Evolutionary conservation across 2,888 invertebrate genomes (phyloP).

Genomic region (Dicyrtoma fusca): DNA sequence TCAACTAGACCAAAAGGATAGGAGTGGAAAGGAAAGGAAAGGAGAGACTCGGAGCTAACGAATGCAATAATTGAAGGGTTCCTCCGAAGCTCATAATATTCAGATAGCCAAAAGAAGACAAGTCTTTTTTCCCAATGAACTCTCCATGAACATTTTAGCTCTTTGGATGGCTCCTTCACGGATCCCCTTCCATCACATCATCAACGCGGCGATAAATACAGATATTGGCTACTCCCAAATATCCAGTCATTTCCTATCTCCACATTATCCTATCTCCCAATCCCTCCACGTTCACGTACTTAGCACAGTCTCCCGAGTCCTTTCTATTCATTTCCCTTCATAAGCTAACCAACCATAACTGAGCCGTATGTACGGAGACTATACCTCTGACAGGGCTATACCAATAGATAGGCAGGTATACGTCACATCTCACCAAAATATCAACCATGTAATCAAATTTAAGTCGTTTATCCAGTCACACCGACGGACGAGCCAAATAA

Average conservation of each 20-base stretch:
- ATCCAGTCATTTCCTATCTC: conserved; percentile 21
- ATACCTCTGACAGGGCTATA: too few relatives aligned
- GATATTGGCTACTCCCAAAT: conserved; percentile 37
- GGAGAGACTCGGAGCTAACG: conserved; percentile 19
- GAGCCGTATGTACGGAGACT: too few relatives aligned
- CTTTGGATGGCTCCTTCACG: too few relatives aligned
- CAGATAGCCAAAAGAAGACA: conserved; percentile 6
- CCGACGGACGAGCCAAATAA: background rate
- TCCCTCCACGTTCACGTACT: background rate
- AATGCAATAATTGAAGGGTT: conserved; percentile 36
- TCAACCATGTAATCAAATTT: conserved; percentile 4
- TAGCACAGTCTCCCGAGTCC: too few relatives aligned
- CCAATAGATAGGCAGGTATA: too few relatives aligned
- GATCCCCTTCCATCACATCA: conserved; percentile 27
- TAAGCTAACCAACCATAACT: too few relatives aligned
- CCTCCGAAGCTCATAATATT: conserved; percentile 20
- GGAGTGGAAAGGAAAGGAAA: background rate
- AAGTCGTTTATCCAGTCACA: conserved; percentile 6
- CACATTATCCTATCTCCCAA: conserved; percentile 6
- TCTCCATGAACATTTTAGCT: conserved; percentile 17
- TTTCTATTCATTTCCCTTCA: too few relatives aligned
- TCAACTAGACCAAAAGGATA: background rate
- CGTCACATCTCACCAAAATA: too few relatives aligned
- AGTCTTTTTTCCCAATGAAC: background rate
- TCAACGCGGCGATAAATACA: conserved; percentile 36